A percentile compares a stretch with the other conserved stretches of the same genome.
Evolutionary conservation across 2,888 invertebrate genomes (phyloP).

Genomic region (Nephrocerus scutellatus): DNA sequence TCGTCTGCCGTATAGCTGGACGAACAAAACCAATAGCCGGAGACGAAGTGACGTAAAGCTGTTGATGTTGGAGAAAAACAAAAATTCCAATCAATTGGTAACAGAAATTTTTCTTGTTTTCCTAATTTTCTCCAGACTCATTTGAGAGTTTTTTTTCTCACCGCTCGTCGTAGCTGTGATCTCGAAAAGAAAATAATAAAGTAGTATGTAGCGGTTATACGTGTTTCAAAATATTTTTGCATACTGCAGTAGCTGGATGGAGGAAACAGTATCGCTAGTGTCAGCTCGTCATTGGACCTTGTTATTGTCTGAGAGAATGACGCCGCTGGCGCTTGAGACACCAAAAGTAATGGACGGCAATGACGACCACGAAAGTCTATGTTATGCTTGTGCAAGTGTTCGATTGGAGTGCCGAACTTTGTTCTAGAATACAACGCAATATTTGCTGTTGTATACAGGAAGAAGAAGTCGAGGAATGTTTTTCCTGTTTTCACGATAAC

Average conservation of each 20-base stretch:
- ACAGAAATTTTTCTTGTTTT: slow-evolving; percentile 24
- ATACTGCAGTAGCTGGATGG: neutral
- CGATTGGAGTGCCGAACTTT: slow-evolving; percentile 19
- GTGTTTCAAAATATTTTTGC: slow-evolving; percentile 11
- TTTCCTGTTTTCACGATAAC: slow-evolving; percentile 21
- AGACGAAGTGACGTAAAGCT: too few relatives aligned
- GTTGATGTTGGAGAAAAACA: slow-evolving; percentile 13
- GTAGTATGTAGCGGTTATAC: slow-evolving; percentile 6
- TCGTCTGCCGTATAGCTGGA: too few relatives aligned
- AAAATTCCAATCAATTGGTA: slow-evolving; percentile 25
- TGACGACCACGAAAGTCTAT: slow-evolving; percentile 13
- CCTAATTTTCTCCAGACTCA: slow-evolving; percentile 19
- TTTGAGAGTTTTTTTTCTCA: slow-evolving; percentile 12
- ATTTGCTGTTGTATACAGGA: slow-evolving; percentile 17
- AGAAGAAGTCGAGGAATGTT: slow-evolving; percentile 19
- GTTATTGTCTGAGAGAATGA: slow-evolving; percentile 8
- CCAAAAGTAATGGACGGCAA: slow-evolving; percentile 19
- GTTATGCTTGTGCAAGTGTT: slow-evolving; percentile 18
- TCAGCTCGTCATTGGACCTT: too few relatives aligned
- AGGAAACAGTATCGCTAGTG: too few relatives aligned
- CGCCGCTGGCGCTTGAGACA: slow-evolving; percentile 21
- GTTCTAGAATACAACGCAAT: slow-evolving; percentile 21
- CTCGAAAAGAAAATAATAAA: neutral
- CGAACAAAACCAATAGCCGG: too few relatives aligned
- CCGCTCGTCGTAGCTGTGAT: neutral